Evolutionary conservation across 2,113 vertebrate species (phyloP), one percentile per base, ranked within the genome.

Genomic region (Tragulus kanchil): DNA sequence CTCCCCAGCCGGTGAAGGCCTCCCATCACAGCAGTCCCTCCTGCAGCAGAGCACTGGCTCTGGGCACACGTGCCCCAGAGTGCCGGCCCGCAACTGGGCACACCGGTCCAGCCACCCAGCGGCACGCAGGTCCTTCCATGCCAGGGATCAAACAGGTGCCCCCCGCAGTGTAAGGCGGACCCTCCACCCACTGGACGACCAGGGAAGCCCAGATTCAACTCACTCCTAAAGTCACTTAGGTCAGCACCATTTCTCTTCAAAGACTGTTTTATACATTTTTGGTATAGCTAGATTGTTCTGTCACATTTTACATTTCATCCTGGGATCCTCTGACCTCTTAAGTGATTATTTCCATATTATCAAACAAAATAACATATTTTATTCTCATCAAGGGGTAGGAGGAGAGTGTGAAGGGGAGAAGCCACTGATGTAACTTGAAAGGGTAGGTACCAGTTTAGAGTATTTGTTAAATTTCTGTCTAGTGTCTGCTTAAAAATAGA

Each of bases 341-440:
- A 95, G 89, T 61, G 50, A 65, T 79, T 69, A 67, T 71, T 89
- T 86, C 89, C 71, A 67, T 28, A 93, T 62, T 91, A 78, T 28
- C 54, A 93, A 92, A 77, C 48, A 67, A 93, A 79, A 90, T 85
- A 26, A 85, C 45, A 91, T 77, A 61, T 89, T 86, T 94, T 85
- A 85, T 62, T 94, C 26, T 62, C 28, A 28, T 77, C 14, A 36
- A 58, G 4, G 11, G 13, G 36, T 45, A 52, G 19, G 9, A n/a
- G 19, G 4, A 86, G 48, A 10, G 9, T 26, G 9, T 31, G 16
- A 78, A 92, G 21, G 14, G 61, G 28, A 88, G 36, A 95, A 92
- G 45, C 11, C 81, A 85, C 45, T 50, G 36, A 36, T 10, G 2
- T 11, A 90, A 93, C 23, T 36, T 17, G 3, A 90, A 95, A 67